Percentiles rank a stretch among this genome's conserved stretches.
These are phyloP conservation scores for Akabosia matsudoensis DNA, from an alignment of 1,140 invertebrate genomes.

Conservation along the genomic window DNA sequence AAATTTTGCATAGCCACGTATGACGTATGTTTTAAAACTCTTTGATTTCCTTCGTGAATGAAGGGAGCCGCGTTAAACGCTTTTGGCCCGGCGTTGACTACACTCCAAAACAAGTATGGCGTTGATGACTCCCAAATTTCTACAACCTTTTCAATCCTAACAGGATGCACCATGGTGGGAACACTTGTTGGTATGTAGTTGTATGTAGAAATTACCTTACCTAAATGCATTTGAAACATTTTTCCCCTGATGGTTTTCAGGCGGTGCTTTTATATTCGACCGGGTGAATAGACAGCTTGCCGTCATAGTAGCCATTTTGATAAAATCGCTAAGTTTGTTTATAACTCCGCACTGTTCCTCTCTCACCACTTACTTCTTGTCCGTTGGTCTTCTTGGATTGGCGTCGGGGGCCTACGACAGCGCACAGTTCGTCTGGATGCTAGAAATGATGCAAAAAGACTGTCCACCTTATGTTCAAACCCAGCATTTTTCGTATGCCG, in stretches of 20 bases:
- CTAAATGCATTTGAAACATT: no score
- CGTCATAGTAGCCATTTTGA: background rate
- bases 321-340: background rate
- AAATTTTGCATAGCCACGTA: no score
- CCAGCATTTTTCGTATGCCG: slow-evolving; percentile 30
- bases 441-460: slow-evolving; percentile 34
- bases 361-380: background rate
- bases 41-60: no score
- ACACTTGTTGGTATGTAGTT: background rate
- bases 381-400: slow-evolving; percentile 8
- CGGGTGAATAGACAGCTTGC: slow-evolving; percentile 15
- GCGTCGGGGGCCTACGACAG: slow-evolving; percentile 27
- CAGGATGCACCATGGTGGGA: background rate
- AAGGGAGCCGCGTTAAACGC: background rate
- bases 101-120: background rate
- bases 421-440: slow-evolving; percentile 34
- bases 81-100: background rate
- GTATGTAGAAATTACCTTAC: no score
- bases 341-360: background rate
- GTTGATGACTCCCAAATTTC: slow-evolving; percentile 1
- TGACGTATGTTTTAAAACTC: no score
- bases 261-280: background rate
- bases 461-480: slow-evolving; percentile 26
- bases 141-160: background rate
- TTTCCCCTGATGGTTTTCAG: background rate